A percentile compares a stretch with the other conserved stretches of the same genome.
Evolutionary conservation across 2,888 invertebrate genomes (phyloP).

Genomic region (Rhimphoctona megacephalus): DNA sequence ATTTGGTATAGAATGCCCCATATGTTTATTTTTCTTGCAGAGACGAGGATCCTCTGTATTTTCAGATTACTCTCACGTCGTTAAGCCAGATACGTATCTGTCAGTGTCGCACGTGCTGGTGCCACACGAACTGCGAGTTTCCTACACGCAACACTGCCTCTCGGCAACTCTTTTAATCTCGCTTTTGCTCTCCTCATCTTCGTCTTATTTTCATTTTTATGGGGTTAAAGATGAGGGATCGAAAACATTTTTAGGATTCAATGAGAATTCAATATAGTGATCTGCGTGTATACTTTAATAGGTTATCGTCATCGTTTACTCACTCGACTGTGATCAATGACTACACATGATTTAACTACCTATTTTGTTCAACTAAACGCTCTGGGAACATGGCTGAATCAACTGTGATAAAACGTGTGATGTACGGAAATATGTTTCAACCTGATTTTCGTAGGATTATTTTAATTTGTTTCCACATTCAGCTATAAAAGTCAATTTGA

Average conservation of each 20-base stretch:
- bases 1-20: too few species aligned
- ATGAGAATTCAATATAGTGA: neutral
- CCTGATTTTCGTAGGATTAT: neutral
- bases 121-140: slow-evolving; percentile 4
- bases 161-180: slow-evolving; percentile 24
- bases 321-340: neutral
- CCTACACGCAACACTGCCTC: slow-evolving; percentile 7
- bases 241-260: neutral
- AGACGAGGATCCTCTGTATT: slow-evolving; percentile 31
- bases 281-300: neutral
- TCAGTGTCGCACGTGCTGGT: slow-evolving; percentile 58
- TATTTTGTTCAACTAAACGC: slow-evolving; percentile 2
- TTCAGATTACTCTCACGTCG: slow-evolving; percentile 59
- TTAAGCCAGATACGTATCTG: slow-evolving; percentile 60
- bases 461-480: neutral
- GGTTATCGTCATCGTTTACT: neutral
- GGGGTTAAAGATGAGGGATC: slow-evolving; percentile 14
- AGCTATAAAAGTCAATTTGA: neutral
- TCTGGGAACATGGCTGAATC: neutral
- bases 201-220: slow-evolving; percentile 13
- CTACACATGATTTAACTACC: neutral
- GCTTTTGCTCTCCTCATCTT: slow-evolving; percentile 1
- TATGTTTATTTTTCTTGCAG: slow-evolving; percentile 11
- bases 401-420: neutral
- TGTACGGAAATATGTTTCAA: neutral